Evolutionary conservation across 1,140 invertebrate species (phyloP), one percentile per base, ranked within the genome.

Genomic region (Apis dorsata): DNA sequence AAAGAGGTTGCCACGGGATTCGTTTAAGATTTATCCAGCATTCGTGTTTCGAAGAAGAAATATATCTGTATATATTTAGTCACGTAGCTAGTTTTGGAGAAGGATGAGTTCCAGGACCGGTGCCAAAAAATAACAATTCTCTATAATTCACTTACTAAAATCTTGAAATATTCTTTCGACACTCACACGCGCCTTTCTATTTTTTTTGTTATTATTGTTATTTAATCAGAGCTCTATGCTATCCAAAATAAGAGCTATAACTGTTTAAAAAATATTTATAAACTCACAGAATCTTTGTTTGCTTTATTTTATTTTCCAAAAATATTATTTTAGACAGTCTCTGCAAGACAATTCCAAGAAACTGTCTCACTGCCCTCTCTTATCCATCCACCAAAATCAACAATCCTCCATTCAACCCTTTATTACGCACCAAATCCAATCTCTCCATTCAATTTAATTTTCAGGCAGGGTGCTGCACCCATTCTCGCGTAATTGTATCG

Each of bases 401-500:
- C 34, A 44, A 44, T 44, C 34, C 34, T 44, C 34, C 34, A 44
- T 44, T 44, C 34, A 44, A 44, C 5, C 34, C 5, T 44, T 44
- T 44, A 44, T 44, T 44, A 44, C 34, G 34, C 17, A 21, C 9
- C 21, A 17, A 49, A 7, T 59, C 59, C 34, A 17, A 78, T 78
- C 63, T 34, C 53, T 55, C 53, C 44, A 3, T 13, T 21, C 49
- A 55, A 13, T 49, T 53, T 65, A 73, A 80, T 80, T 80, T 70
- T 62, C 78, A 12, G 11, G 34, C 34, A 17, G 11, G 1, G 19
- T 62, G 10, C n/a, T 19, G 34, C 34, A 44, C 17, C 2, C 51
- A 13, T 34, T 24, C 19, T 3, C 34, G 34, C 34, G 79, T 81
- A 81, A 81, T 81, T 76, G 80, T 81, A 77, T 76, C 80, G n/a